These are phyloP conservation scores for Pogona vitticeps DNA, from an alignment of 2,113 vertebrate genomes.

Conservation along the genomic window DNA sequence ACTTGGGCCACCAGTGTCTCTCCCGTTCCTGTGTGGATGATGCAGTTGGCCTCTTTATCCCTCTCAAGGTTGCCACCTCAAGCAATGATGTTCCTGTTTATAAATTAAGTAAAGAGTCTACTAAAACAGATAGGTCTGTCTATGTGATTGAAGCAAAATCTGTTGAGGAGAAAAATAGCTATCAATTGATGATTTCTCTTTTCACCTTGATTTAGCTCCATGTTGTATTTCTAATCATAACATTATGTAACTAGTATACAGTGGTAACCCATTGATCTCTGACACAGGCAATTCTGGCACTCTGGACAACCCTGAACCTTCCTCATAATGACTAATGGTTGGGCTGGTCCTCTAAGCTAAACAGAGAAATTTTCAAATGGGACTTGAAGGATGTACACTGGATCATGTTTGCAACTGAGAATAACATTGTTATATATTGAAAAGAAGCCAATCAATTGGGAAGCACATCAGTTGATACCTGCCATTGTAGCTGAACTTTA, in stretches of 20 bases:
- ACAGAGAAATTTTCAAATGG: neutral
- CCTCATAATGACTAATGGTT: neutral
- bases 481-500: neutral
- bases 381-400: too few species aligned
- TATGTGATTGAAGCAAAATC: neutral
- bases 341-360: neutral
- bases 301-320: too few species aligned
- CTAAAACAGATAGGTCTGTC: neutral
- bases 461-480: neutral
- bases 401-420: neutral
- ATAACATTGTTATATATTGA: too few species aligned
- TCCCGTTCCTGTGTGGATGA: too few species aligned
- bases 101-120: neutral
- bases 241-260: too few species aligned
- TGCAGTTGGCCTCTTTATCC: too few species aligned
- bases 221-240: too few species aligned
- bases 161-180: neutral
- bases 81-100: conserved; percentile 25
- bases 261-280: too few species aligned
- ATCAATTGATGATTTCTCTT: neutral
- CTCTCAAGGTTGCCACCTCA: neutral
- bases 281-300: too few species aligned
- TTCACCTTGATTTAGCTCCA: too few species aligned
- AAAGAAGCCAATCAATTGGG: too few species aligned
- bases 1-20: too few species aligned